These are phyloP conservation scores for Percopsis transmontana DNA, from an alignment of 2,113 vertebrate genomes.

Conservation along the genomic window DNA sequence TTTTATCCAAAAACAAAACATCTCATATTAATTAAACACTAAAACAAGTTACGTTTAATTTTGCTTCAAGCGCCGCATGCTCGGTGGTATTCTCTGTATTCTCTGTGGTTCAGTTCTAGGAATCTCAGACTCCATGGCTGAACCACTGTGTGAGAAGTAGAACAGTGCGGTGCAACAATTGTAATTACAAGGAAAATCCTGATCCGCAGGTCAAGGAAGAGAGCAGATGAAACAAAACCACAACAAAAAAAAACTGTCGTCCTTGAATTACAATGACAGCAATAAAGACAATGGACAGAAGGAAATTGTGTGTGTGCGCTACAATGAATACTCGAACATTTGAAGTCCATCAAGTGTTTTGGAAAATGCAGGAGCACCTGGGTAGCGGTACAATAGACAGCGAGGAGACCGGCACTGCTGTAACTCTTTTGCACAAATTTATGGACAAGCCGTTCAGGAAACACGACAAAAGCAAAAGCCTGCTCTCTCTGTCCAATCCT, in stretches of 20 bases:
- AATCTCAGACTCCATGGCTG: no score
- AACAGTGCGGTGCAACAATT: background rate
- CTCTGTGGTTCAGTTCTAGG: background rate
- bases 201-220: conserved; percentile 32
- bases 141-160: background rate
- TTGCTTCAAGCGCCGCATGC: conserved; percentile 13
- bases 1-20: no score
- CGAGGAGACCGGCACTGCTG: no score
- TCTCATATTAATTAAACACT: no score
- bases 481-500: no score
- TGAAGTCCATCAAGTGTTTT: conserved; percentile 6
- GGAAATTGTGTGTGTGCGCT: conserved; percentile 21
- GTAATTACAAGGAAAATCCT: conserved; percentile 21
- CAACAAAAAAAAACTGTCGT: conserved; percentile 18
- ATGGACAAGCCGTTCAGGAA: no score
- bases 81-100: conserved; percentile 7
- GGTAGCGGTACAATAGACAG: background rate
- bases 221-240: background rate
- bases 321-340: conserved; percentile 12
- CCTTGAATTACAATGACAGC: conserved; percentile 18
- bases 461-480: no score
- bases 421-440: no score
- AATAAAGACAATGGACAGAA: conserved; percentile 6
- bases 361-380: background rate
- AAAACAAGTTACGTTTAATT: background rate